A percentile compares a stretch with the other conserved stretches of the same genome.
Conservation (phyloP, 1,140 invertebrate genomes). For the Phymastichus coffea region DNA sequence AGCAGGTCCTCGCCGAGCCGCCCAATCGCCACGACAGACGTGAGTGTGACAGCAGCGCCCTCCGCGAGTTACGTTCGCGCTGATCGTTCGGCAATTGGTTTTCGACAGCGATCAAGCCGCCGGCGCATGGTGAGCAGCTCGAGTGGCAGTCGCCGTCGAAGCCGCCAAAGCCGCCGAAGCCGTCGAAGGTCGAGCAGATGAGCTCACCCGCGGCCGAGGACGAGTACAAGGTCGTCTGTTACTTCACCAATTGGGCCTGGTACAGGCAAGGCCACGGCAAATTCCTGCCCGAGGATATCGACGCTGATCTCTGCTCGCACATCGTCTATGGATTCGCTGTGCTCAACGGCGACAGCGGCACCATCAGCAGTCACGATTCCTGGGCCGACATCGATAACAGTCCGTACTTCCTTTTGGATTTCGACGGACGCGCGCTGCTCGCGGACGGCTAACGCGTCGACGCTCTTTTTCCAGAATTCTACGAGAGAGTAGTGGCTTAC, state of each 20-base stretch:
- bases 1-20: constrained; percentile 63
- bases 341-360: constrained; percentile 55
- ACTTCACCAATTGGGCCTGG: constrained; percentile 68
- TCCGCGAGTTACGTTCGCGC: no score
- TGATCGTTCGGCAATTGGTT: background rate
- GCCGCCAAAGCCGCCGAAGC: background rate
- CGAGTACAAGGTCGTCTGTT: constrained; percentile 63
- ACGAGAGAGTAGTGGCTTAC: constrained; percentile 59
- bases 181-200: background rate
- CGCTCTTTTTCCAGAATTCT: constrained; percentile 58
- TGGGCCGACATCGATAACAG: constrained; percentile 67
- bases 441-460: no score
- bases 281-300: constrained; percentile 64
- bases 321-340: constrained; percentile 71
- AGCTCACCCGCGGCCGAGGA: constrained; percentile 15
- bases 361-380: constrained; percentile 63
- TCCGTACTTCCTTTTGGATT: constrained; percentile 40
- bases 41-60: constrained; percentile 31
- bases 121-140: constrained; percentile 39
- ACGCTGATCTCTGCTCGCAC: constrained; percentile 67
- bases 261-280: constrained; percentile 62
- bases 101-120: constrained; percentile 41
- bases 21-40: constrained; percentile 44
- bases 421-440: no score
- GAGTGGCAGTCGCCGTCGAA: constrained; percentile 33